Conservation (phyloP, 2,113 vertebrate species). For the Arenaria interpres region DNA sequence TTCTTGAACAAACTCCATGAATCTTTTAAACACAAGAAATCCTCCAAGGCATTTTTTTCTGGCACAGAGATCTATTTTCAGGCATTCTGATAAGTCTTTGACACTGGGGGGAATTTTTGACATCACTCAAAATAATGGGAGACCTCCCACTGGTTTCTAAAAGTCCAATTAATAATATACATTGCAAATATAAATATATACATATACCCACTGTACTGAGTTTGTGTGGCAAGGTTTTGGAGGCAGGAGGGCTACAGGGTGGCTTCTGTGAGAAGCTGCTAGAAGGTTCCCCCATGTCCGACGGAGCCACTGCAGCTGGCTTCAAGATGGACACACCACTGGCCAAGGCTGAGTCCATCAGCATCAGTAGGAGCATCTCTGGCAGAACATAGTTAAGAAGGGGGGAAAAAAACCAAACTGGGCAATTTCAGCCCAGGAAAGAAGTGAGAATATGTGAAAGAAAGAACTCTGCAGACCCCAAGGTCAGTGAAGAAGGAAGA, state of each 20-base stretch:
- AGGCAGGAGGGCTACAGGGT: background rate
- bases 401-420: background rate
- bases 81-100: background rate
- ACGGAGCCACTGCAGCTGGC: background rate
- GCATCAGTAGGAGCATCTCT: background rate
- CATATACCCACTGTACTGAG: no score
- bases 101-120: background rate
- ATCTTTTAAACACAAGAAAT: constrained; percentile 28
- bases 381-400: background rate
- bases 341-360: background rate
- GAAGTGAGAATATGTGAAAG: background rate
- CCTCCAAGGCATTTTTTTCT: constrained; percentile 6
- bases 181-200: background rate
- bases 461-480: background rate
- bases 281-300: background rate
- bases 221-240: background rate
- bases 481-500: background rate
- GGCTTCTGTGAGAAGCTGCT: background rate
- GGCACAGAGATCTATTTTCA: constrained; percentile 7
- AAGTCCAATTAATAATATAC: background rate
- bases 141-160: background rate
- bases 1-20: constrained; percentile 23
- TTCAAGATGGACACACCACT: background rate
- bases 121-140: background rate
- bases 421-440: background rate